Percentiles rank a stretch among this genome's conserved stretches.
These are phyloP conservation scores for Netelia fuscicornis DNA, from an alignment of 2,888 invertebrate genomes.

Conservation along the genomic window DNA sequence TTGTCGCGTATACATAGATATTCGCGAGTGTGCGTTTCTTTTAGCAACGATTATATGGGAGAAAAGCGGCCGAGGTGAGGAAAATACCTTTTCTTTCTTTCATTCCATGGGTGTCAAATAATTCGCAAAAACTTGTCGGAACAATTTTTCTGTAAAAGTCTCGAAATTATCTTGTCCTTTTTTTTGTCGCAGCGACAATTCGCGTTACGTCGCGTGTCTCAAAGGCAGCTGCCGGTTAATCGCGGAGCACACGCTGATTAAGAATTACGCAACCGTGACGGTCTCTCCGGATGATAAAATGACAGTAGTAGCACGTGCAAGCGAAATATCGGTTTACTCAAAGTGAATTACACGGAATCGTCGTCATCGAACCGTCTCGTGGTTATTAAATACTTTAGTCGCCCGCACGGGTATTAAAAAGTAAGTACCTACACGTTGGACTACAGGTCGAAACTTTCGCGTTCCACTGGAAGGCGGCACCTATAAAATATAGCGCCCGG, in stretches of 20 bases:
- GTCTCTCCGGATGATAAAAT: slow-evolving; percentile 3
- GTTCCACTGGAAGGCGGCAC: slow-evolving; percentile 30
- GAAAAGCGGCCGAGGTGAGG: slow-evolving; percentile 48
- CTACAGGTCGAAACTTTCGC: slow-evolving; percentile 45
- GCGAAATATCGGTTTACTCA: slow-evolving; percentile 43
- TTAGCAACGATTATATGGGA: slow-evolving; percentile 41
- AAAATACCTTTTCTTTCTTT: slow-evolving; percentile 14
- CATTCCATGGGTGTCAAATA: slow-evolving; percentile 28
- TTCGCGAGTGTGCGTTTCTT: slow-evolving; percentile 18
- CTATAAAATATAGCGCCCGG: slow-evolving; percentile 40
- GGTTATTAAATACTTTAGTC: slow-evolving; percentile 38
- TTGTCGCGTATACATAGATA: slow-evolving; percentile 12
- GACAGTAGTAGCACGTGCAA: neutral
- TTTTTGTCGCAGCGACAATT: slow-evolving; percentile 16
- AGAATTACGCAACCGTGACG: neutral
- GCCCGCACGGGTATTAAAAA: slow-evolving; percentile 31
- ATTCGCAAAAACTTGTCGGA: slow-evolving; percentile 37
- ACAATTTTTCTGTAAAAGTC: slow-evolving; percentile 15
- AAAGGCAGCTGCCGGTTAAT: neutral
- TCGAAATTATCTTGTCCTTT: slow-evolving; percentile 13
- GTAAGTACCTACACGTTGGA: slow-evolving; percentile 27
- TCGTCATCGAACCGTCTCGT: slow-evolving; percentile 26
- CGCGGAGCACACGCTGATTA: slow-evolving; percentile 9
- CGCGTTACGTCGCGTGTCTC: neutral
- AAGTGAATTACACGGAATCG: slow-evolving; percentile 21